These are phyloP conservation scores for Incurvaria masculella DNA, from an alignment of 2,888 invertebrate genomes.

Conservation along the genomic window DNA sequence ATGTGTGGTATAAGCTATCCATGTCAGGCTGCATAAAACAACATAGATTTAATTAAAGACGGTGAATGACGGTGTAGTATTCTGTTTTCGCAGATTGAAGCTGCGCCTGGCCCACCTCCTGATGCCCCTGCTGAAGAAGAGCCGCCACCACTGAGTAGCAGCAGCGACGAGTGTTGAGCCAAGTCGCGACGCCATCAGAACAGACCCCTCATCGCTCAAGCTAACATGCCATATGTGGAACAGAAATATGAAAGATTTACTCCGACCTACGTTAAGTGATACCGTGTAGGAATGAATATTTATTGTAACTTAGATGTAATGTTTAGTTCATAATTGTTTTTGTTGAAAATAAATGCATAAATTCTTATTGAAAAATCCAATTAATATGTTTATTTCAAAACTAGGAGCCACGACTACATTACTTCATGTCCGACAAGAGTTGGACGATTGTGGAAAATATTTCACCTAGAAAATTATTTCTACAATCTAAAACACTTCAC, in stretches of 20 bases:
- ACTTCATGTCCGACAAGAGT: no score
- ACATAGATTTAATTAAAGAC: no score
- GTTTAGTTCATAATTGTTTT: slow-evolving; percentile 33
- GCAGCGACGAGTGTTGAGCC: neutral
- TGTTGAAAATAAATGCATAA: slow-evolving; percentile 48
- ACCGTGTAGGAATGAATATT: neutral
- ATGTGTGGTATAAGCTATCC: no score
- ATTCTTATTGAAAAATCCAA: slow-evolving; percentile 53
- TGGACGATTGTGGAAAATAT: no score
- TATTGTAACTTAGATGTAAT: slow-evolving; percentile 18
- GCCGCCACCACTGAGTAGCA: slow-evolving; percentile 31
- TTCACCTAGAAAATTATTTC: no score
- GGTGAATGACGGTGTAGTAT: no score
- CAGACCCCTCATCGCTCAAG: neutral
- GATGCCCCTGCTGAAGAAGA: slow-evolving; percentile 46
- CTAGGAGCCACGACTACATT: no score
- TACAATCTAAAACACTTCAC: no score
- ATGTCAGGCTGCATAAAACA: no score
- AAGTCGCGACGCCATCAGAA: no score
- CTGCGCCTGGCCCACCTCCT: slow-evolving; percentile 51
- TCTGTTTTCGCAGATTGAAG: slow-evolving; percentile 43
- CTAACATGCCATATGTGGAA: no score
- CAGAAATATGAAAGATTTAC: neutral
- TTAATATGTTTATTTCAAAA: slow-evolving; percentile 17
- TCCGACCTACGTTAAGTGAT: neutral